Base-by-base conservation (phyloP, 2,113 vertebrate genomes). In the Gymnogyps californianus region DNA sequence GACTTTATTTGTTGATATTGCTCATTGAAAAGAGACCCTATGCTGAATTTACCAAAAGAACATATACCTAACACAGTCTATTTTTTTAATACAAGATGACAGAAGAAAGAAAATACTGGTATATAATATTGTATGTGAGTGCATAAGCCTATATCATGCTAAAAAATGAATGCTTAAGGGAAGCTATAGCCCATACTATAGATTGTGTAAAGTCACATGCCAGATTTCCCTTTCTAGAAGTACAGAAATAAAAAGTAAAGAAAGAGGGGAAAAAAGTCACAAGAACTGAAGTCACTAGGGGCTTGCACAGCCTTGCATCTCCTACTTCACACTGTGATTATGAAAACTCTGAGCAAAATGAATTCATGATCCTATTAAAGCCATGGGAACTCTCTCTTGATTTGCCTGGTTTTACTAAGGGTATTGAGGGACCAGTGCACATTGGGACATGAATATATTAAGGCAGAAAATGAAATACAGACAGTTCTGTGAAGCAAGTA, bases 231-330 rank as follows among this genome's bases (percentile, higher is more conserved):
- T 49, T 86, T 83, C 49, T 34, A 74, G 44, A 95, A 87, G 36
- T 7, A 82, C 19, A 78, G 70, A 91, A 91, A 89, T 65, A 81
- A 90, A 69, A 61, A 89, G 24, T 57, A 89, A 95, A 88, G 38
- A 47, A 86, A 78, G 19, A 2, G 0, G 7, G 7, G 8, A 1
- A 0, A 2, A 17, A 34, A 71, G 21, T 15, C 66, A 93, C 29
- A 42, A 57, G 87, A 83, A 67, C 20, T 28, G 13, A 87, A 84
- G 38, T 51, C 40, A 61, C 58, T 29, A 22, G 42, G 22, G 66
- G 28, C 19, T 75, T 74, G 21, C 25, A 87, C 21, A 81, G 38
- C 11, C 9, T 72, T 69, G 11, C 15, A 70, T 69, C 67, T 96
- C 49, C 31, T 86, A 2, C 51, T 93, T 92, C 46, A 58, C 28